A percentile compares a stretch with the other conserved stretches of the same genome.
These are phyloP conservation scores for Oncorhynchus mykiss DNA, from an alignment of 2,113 vertebrate genomes.

Conservation along the genomic window DNA sequence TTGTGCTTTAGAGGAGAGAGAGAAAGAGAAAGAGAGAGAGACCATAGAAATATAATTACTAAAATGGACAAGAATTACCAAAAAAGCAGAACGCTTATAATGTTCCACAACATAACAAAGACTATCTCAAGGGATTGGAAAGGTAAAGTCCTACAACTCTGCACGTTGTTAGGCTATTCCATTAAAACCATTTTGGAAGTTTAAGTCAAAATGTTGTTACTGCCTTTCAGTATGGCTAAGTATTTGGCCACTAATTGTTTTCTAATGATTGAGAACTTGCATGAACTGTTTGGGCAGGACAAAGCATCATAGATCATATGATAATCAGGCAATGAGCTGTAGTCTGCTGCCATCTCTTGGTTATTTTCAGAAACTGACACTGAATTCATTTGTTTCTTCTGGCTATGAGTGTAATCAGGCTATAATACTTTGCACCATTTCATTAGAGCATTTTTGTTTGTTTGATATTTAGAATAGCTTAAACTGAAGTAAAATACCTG, in stretches of 20 bases:
- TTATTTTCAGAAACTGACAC: not conserved
- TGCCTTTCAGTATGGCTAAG: not conserved
- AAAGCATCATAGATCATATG: not conserved
- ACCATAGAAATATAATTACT: conserved; percentile 38
- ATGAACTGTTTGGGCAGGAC: conserved; percentile 13
- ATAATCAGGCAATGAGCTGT: not conserved
- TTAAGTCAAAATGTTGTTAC: not conserved
- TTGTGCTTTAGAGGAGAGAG: conserved; percentile 48
- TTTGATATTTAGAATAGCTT: no score
- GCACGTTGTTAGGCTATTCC: no score
- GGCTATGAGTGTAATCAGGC: not conserved
- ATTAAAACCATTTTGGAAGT: not conserved
- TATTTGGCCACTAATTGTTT: not conserved
- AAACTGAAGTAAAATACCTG: not conserved
- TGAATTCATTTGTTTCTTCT: not conserved
- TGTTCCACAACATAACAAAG: no score
- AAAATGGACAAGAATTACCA: no score
- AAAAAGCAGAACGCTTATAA: no score
- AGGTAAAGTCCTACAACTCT: no score
- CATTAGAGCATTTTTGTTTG: no score
- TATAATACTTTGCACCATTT: no score
- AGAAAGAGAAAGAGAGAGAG: conserved; percentile 46
- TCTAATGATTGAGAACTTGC: not conserved
- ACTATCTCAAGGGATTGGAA: no score
- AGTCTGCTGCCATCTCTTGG: conserved; percentile 69